These are phyloP conservation scores for Luperina nickerlii DNA, from an alignment of 2,888 invertebrate genomes.

Conservation along the genomic window DNA sequence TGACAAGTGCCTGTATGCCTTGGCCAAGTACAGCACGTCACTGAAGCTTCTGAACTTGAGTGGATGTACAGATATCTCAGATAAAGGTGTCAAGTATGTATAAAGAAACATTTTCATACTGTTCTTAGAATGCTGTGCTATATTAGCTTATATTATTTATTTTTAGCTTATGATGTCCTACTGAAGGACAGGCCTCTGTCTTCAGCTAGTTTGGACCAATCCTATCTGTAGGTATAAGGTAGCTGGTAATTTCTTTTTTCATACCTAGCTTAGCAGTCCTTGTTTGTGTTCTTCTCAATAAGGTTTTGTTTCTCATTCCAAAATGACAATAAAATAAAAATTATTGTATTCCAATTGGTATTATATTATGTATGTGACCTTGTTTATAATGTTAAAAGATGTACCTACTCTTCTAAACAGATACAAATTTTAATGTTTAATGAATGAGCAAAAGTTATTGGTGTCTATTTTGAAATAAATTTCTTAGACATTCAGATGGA, in stretches of 20 bases:
- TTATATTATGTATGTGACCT: background rate
- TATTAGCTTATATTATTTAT: background rate
- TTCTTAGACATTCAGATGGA: too few relatives aligned
- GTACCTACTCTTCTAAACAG: background rate
- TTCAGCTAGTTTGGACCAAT: too few relatives aligned
- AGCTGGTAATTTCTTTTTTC: background rate
- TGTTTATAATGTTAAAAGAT: conserved; percentile 8
- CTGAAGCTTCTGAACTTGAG: conserved; percentile 91
- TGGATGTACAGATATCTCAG: conserved; percentile 91
- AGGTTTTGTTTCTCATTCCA: background rate
- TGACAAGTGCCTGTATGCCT: conserved; percentile 89
- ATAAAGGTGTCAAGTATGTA: conserved; percentile 92
- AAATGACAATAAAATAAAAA: background rate
- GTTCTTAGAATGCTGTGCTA: background rate
- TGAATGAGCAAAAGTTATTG: background rate
- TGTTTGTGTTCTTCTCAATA: background rate
- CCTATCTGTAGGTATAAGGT: background rate
- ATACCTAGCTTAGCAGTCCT: background rate
- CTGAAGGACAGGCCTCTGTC: too few relatives aligned
- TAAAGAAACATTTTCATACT: background rate
- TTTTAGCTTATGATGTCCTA: too few relatives aligned
- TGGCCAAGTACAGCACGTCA: conserved; percentile 89
- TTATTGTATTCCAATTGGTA: background rate
- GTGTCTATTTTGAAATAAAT: background rate
- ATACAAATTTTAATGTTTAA: background rate